Evolutionary conservation across 2,888 invertebrate species (phyloP).

Genomic region (Cabera pusaria): DNA sequence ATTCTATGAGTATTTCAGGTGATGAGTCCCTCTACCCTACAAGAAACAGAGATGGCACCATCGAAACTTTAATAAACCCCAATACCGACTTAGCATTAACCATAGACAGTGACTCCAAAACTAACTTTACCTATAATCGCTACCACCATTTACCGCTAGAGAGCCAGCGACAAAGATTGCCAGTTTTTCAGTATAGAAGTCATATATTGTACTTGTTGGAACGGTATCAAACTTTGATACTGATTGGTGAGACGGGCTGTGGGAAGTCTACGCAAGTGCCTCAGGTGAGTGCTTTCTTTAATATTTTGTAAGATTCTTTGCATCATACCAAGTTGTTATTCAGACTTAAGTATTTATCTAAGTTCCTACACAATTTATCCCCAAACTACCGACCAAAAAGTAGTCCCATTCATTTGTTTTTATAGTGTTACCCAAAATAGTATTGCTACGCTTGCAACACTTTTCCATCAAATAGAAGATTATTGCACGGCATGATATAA

Average conservation of each 20-base stretch:
- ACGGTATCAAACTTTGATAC: conserved; percentile 93
- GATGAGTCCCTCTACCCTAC: conserved; percentile 61
- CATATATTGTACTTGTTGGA: conserved; percentile 95
- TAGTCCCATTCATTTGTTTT: no score
- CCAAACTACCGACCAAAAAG: no score
- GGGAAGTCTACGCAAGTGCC: conserved; percentile 98
- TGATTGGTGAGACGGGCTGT: conserved; percentile 97
- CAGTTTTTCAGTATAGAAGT: conserved; percentile 92
- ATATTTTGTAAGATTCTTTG: no score
- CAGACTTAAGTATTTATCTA: no score
- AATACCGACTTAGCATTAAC: conserved; percentile 65
- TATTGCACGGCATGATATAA: no score
- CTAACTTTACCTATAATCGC: conserved; percentile 92
- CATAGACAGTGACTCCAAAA: conserved; percentile 83
- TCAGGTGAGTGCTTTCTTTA: conserved; percentile 90
- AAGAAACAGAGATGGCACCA: conserved; percentile 63
- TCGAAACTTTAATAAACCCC: conserved; percentile 67
- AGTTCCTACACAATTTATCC: no score
- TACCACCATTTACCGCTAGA: conserved; percentile 92
- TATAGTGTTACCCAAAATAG: no score
- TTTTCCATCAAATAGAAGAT: no score
- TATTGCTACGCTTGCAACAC: no score
- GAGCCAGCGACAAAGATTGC: conserved; percentile 92
- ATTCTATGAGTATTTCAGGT: conserved; percentile 31
- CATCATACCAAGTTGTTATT: no score